Evolutionary conservation across 1,140 invertebrate species (phyloP), one percentile per base, ranked within the genome.

Genomic region (Chironomus tepperi): DNA sequence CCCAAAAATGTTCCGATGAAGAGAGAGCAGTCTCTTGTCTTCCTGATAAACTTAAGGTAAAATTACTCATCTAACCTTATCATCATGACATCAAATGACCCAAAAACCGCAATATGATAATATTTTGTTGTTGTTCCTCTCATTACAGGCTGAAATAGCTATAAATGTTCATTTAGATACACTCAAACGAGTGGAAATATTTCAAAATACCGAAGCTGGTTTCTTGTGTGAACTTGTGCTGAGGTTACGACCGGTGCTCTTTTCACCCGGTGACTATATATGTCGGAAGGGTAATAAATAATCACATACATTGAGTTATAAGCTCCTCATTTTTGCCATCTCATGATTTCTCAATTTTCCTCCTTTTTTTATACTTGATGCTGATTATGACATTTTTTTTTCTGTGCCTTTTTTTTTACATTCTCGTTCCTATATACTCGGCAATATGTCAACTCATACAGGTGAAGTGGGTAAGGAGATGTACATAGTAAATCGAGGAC

Each of bases 161-260:
- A 98, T 98, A 84, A 98, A 99, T 85, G 97, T 99, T 76, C 97
- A 98, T 84, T 87, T 99, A 84, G 97, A 99, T 85, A 98, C 97
- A 57, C 84, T 99, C 80, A 97, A 97, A 85, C 89, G 96, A 81
- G 97, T 98, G 78, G 97, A 98, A 85, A 98, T 99, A 80, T 99
- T 99, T 85, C 97, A 98, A 86, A 98, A 98, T 83, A 98, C 97
- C 3, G 97, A 99, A 84, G 96, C 97, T 43, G 97, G 97, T 42
- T 98, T 99, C 87, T 88, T 99, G 21, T 98, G 97, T 84, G 97
- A 98, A 84, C 87, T 99, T 75, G 97, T 99, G 74, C 86, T 99
- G 64, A 88, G 95, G 81, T 86, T 99, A 75, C 87, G 95, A 78
- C 97, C 97, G 43, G 96, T 98, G 18, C 88, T 98, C 74, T 99